Conservation (phyloP, 2,888 invertebrate species). For the Drosophila cracens region DNA sequence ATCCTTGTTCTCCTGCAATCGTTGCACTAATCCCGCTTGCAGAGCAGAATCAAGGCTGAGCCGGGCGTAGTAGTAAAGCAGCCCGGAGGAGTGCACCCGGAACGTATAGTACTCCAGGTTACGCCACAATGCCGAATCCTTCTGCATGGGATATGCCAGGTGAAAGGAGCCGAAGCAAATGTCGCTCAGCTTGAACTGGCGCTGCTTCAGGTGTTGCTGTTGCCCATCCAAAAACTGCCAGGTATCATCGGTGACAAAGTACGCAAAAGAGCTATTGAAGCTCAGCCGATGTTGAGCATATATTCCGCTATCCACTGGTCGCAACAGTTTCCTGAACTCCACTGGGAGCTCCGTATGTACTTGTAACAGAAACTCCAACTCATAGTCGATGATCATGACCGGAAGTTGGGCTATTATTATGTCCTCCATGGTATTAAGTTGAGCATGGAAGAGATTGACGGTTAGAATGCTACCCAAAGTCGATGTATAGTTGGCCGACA, state of each 20-base stretch:
- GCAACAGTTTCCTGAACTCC: constrained; percentile 61
- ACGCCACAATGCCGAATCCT: constrained; percentile 77
- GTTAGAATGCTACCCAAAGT: constrained; percentile 79
- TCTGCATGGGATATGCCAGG: constrained; percentile 76
- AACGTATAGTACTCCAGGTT: constrained; percentile 74
- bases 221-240: constrained; percentile 74
- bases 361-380: constrained; percentile 70
- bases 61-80: constrained; percentile 67
- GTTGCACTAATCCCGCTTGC: constrained; percentile 65
- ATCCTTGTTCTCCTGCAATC: constrained; percentile 54
- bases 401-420: constrained; percentile 65
- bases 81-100: constrained; percentile 75
- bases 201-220: constrained; percentile 68
- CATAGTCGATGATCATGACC: constrained; percentile 81
- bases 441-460: constrained; percentile 70
- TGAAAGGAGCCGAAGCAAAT: constrained; percentile 81
- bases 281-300: constrained; percentile 57
- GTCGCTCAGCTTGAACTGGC: constrained; percentile 71
- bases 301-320: constrained; percentile 63
- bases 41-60: constrained; percentile 70
- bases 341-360: constrained; percentile 43
- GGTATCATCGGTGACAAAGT: constrained; percentile 75
- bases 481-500: constrained; percentile 74
- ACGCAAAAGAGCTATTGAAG: constrained; percentile 73
- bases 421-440: constrained; percentile 78